These are phyloP conservation scores for Paradoxurus hermaphroditus DNA, from an alignment of 2,113 vertebrate species.

Conservation along the genomic window DNA sequence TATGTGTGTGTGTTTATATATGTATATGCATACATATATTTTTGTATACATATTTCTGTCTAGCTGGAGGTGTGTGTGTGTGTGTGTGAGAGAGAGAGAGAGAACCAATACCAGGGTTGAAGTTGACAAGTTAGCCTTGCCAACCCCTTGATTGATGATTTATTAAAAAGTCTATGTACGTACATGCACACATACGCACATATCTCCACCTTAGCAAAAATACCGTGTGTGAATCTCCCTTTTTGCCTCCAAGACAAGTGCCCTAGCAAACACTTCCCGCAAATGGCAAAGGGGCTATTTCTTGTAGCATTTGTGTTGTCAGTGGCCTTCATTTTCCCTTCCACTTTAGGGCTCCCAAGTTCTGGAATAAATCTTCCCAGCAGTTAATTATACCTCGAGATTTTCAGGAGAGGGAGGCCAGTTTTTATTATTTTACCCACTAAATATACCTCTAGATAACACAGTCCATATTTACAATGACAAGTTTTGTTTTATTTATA, in stretches of 20 bases:
- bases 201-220: constrained; percentile 69
- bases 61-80: neutral
- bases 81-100: neutral
- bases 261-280: constrained; percentile 58
- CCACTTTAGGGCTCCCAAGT: constrained; percentile 21
- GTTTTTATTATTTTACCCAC: constrained; percentile 67
- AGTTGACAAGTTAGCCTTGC: constrained; percentile 76
- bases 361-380: constrained; percentile 33
- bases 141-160: constrained; percentile 80
- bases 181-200: neutral
- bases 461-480: constrained; percentile 64
- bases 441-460: constrained; percentile 79
- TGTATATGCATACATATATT: neutral
- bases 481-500: constrained; percentile 79
- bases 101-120: constrained; percentile 63
- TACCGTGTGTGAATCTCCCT: constrained; percentile 66
- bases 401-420: constrained; percentile 19
- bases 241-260: constrained; percentile 39
- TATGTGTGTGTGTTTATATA: too few relatives aligned
- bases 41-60: neutral
- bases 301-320: constrained; percentile 39
- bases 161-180: constrained; percentile 64
- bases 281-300: constrained; percentile 71
- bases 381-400: constrained; percentile 54
- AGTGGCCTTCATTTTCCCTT: constrained; percentile 42